phyloP scores from a whole-genome alignment of 2,888 invertebrate genomes.

The Automeris io region DNA sequence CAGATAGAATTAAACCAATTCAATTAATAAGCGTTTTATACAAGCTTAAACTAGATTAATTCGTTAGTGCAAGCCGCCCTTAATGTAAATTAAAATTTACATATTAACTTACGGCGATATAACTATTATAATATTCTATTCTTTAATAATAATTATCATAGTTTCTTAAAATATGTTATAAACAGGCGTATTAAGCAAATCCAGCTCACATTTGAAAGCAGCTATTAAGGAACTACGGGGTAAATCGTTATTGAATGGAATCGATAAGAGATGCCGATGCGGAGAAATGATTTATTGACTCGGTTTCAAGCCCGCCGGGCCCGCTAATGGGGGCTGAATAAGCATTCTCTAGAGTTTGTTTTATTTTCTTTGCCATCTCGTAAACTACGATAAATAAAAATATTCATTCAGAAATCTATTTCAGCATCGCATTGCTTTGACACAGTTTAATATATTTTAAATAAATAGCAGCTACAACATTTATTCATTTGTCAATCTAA shows the following conservation, averaged over 20 bases:
- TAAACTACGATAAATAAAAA: conserved; percentile 34
- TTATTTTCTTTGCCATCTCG: conserved; percentile 32
- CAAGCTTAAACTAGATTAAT: no score
- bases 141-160: no score
- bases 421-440: conserved; percentile 1
- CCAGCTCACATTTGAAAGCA: conserved; percentile 44
- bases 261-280: conserved; percentile 58
- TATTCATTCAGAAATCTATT: conserved; percentile 29
- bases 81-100: no score
- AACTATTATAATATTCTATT: no score
- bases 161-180: not conserved
- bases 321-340: conserved; percentile 39
- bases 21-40: no score
- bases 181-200: conserved; percentile 34
- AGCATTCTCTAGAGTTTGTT: conserved; percentile 30
- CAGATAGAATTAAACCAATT: no score
- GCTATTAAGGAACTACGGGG: conserved; percentile 40
- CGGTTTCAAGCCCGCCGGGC: conserved; percentile 33
- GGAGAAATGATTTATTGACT: conserved; percentile 69
- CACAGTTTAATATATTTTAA: no score
- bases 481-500: no score
- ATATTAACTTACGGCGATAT: no score
- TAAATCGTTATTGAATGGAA: conserved; percentile 63
- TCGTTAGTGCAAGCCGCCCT: no score
- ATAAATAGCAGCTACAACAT: no score